Base-by-base conservation (phyloP, 2,888 invertebrate species). In the Drosophila meridiana region DNA sequence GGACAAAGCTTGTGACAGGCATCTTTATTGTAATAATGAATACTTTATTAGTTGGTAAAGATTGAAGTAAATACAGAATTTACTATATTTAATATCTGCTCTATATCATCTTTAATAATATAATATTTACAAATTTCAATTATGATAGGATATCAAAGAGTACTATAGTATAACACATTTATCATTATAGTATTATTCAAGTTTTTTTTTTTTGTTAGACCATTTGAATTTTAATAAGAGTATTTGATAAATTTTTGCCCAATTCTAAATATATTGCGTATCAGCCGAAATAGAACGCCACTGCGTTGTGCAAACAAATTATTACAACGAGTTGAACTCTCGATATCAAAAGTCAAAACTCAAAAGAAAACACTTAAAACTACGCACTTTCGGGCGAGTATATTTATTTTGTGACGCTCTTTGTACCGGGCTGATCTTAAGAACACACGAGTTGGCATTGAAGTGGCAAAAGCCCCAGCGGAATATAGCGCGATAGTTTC, bases 371-470 rank as follows among this genome's bases (percentile, higher is more conserved):
- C 60, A 61, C 61, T 73, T 26, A 42, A 34, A 72, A 55, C 63
- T 61, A 76, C 77, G 77, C 60, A 80, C 65, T 66, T 57, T 43
- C 20, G 2, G 11, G 20, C 50, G 50, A 52, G 28, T 28, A 20
- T 36, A n/a, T 55, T 67, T 36, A 38, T 26, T 30, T 60, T 45
- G 50, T 38, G 26, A 34, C 43, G 57, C 20, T 77, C 62, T 70
- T 76, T 74, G 71, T 67, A 57, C 71, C 63, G 63, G 53, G 47
- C 58, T 26, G 45, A 65, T 61, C 72, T 80, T 67, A 62, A 81
- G 78, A 68, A 57, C 81, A 77, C 68, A 71, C 80, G 55, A 69
- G 78, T 50, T 79, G 82, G 45, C 80, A 80, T 72, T 80, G 80
- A 79, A 82, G 75, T 79, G 71, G 57, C 63, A 58, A 53, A 38